A percentile compares a stretch with the other conserved stretches of the same genome.
Evolutionary conservation across 2,888 invertebrate genomes (phyloP).

Genomic region (Amiota mariae): DNA sequence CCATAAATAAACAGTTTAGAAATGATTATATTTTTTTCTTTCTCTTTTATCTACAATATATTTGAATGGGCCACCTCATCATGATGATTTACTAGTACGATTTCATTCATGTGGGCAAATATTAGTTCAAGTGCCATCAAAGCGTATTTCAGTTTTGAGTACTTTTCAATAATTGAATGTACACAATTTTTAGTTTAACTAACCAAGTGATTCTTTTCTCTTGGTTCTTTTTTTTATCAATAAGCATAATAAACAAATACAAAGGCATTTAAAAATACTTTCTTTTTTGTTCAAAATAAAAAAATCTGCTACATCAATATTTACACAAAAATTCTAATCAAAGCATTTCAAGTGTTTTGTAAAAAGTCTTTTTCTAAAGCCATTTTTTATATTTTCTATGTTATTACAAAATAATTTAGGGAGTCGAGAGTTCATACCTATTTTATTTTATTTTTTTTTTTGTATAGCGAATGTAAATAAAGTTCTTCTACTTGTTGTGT

Average conservation of each 20-base stretch:
- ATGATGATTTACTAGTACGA: constrained; percentile 39
- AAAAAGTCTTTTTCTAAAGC: not conserved
- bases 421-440: constrained; percentile 14
- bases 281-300: not conserved
- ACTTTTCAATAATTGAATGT: constrained; percentile 46
- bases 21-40: constrained; percentile 33
- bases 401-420: constrained; percentile 66
- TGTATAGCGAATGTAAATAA: not conserved
- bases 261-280: not conserved
- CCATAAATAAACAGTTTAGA: constrained; percentile 65
- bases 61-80: not conserved
- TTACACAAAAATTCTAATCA: constrained; percentile 23
- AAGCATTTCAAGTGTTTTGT: not conserved
- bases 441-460: too few species aligned
- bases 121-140: constrained; percentile 36
- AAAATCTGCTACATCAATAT: constrained; percentile 1
- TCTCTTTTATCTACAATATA: constrained; percentile 24
- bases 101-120: constrained; percentile 39
- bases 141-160: constrained; percentile 39
- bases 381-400: constrained; percentile 32
- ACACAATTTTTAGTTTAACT: constrained; percentile 38
- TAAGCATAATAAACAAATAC: not conserved
- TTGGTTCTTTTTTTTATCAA: not conserved
- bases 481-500: constrained; percentile 34
- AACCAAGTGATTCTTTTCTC: too few species aligned